Percentiles rank a stretch among this genome's conserved stretches.
These are phyloP conservation scores for Anthopleura xanthogrammica DNA, from an alignment of 92 coral and sea anemone species.

Conservation along the genomic window DNA sequence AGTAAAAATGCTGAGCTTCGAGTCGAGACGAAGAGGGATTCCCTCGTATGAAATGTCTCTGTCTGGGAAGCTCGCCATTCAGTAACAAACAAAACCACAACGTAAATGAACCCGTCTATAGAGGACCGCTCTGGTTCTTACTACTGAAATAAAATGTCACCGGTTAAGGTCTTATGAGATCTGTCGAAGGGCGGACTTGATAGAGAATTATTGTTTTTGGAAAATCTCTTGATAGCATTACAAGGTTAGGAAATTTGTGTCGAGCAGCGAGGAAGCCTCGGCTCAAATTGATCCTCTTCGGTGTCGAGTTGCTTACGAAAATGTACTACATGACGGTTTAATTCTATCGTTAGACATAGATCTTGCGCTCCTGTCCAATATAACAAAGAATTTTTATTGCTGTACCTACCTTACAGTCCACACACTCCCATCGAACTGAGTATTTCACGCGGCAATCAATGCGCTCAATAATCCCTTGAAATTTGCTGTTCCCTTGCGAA, in stretches of 20 bases:
- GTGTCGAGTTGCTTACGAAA: background rate
- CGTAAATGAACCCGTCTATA: constrained; percentile 4
- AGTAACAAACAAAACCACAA: constrained; percentile 15
- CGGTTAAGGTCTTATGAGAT: constrained; percentile 24
- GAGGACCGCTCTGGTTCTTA: background rate
- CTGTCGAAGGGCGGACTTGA: constrained; percentile 16
- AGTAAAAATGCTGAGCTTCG: background rate
- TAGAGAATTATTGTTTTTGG: constrained; percentile 1
- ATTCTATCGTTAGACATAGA: background rate
- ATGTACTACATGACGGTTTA: background rate
- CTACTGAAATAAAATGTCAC: constrained; percentile 11
- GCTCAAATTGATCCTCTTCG: background rate
- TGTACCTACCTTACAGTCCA: constrained; percentile 57
- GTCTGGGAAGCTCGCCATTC: constrained; percentile 2
- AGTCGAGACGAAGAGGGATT: constrained; percentile 19
- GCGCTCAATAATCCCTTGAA: constrained; percentile 49
- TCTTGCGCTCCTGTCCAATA: background rate
- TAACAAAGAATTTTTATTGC: background rate
- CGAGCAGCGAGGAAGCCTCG: background rate
- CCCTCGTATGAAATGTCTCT: constrained; percentile 9
- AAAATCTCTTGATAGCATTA: constrained; percentile 20
- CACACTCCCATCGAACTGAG: constrained; percentile 66
- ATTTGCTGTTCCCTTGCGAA: constrained; percentile 25
- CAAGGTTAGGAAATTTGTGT: constrained; percentile 21
- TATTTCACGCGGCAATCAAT: constrained; percentile 45